phyloP scores from a whole-genome alignment of 2,888 invertebrate species.

The Volucella inanis region DNA sequence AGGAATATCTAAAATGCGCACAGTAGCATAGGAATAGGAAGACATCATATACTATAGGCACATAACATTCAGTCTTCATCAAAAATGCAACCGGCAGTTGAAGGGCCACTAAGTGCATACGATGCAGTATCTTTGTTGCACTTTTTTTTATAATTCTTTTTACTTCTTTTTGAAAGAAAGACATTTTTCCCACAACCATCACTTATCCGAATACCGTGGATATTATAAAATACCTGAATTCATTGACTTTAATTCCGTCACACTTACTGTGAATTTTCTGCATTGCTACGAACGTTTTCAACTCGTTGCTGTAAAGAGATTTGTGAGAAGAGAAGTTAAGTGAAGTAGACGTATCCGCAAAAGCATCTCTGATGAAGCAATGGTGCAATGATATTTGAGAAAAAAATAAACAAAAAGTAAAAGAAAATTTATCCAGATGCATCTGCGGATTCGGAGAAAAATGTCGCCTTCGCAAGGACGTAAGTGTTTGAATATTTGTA shows the following conservation, averaged over 20 bases:
- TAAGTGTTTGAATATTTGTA: conserved; percentile 15
- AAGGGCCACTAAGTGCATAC: not conserved
- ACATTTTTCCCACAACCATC: conserved; percentile 26
- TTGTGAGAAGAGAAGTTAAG: conserved; percentile 13
- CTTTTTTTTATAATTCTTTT: no score
- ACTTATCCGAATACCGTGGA: conserved; percentile 30
- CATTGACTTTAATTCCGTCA: conserved; percentile 46
- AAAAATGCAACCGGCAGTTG: conserved; percentile 9
- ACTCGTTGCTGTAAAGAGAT: not conserved
- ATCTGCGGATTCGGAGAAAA: not conserved
- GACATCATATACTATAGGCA: no score
- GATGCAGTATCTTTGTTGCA: not conserved
- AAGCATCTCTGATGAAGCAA: not conserved
- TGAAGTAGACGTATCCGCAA: not conserved
- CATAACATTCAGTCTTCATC: not conserved
- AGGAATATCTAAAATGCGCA: no score
- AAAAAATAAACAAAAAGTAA: not conserved
- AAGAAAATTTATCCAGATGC: conserved; percentile 2
- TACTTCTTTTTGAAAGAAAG: not conserved
- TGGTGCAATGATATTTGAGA: not conserved
- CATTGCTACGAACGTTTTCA: conserved; percentile 19
- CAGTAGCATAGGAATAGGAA: no score
- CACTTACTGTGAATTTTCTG: conserved; percentile 40
- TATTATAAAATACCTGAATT: conserved; percentile 18
- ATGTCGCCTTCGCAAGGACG: conserved; percentile 4